phyloP scores from a whole-genome alignment of 2,113 vertebrate species.

The Chrysemys picta region DNA sequence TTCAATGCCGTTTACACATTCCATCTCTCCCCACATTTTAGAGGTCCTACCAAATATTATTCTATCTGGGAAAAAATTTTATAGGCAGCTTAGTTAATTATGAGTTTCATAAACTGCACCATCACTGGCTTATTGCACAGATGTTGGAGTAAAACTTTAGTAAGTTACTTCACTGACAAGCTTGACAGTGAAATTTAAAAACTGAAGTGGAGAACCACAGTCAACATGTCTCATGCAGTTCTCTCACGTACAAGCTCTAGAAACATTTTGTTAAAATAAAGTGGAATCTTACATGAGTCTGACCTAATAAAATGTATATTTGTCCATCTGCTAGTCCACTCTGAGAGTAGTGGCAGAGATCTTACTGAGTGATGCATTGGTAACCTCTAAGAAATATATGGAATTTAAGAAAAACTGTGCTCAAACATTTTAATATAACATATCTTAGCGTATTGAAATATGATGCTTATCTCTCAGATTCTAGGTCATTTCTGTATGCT shows the following conservation, averaged over 20 bases:
- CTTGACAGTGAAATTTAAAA: constrained; percentile 58
- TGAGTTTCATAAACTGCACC: neutral
- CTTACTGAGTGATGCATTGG: neutral
- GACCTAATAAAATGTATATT: neutral
- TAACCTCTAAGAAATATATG: neutral
- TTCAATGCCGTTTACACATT: constrained; percentile 18
- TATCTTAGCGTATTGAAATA: neutral
- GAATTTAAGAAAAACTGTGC: neutral
- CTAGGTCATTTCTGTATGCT: neutral
- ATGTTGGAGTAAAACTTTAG: constrained; percentile 44
- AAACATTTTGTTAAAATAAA: constrained; percentile 39
- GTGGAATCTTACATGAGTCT: neutral
- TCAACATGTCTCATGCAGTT: constrained; percentile 48
- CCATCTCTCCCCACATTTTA: neutral
- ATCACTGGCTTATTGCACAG: neutral
- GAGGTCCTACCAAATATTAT: constrained; percentile 32
- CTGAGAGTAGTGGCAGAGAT: neutral
- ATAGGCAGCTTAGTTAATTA: constrained; percentile 36
- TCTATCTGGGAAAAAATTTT: constrained; percentile 53
- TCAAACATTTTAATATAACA: neutral
- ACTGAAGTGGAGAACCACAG: constrained; percentile 38
- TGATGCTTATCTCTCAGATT: neutral
- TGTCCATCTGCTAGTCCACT: neutral
- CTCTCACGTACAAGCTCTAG: constrained; percentile 42
- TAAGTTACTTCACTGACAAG: constrained; percentile 36